Evolutionary conservation across 1,140 invertebrate genomes (phyloP).

Genomic region (Bombus sibiricus): DNA sequence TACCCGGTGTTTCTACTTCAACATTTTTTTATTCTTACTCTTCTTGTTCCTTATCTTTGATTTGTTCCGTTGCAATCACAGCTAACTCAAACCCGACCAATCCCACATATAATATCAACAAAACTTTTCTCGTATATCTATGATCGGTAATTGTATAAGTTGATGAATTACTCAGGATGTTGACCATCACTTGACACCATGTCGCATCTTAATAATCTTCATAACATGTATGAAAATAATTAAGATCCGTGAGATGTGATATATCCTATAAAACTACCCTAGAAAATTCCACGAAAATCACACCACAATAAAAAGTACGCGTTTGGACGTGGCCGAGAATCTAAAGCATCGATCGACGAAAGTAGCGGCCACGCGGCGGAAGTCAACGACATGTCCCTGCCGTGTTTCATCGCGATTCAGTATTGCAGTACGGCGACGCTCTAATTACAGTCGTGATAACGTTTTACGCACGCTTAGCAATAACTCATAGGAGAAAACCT

Average conservation of each 20-base stretch:
- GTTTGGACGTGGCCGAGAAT: background rate
- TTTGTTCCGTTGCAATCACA: background rate
- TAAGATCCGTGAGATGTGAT: too few relatives aligned
- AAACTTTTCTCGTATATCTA: too few relatives aligned
- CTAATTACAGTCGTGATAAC: constrained; percentile 69
- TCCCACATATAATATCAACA: too few relatives aligned
- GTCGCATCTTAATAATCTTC: too few relatives aligned
- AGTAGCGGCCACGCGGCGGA: background rate
- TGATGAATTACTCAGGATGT: too few relatives aligned
- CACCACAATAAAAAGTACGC: background rate
- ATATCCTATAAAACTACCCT: too few relatives aligned
- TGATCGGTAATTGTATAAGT: too few relatives aligned
- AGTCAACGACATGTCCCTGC: constrained; percentile 41
- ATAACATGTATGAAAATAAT: too few relatives aligned
- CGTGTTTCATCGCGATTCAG: constrained; percentile 54
- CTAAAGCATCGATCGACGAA: constrained; percentile 13
- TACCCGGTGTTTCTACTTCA: background rate
- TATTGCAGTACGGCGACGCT: constrained; percentile 61
- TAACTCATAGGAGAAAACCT: constrained; percentile 63
- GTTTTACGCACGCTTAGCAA: constrained; percentile 66
- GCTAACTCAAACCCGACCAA: too few relatives aligned
- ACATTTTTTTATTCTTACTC: background rate
- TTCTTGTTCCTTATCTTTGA: background rate
- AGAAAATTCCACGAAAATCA: background rate
- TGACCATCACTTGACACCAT: too few relatives aligned